Conservation (phyloP, 2,888 invertebrate genomes). For the Galerucella calmariensis region DNA sequence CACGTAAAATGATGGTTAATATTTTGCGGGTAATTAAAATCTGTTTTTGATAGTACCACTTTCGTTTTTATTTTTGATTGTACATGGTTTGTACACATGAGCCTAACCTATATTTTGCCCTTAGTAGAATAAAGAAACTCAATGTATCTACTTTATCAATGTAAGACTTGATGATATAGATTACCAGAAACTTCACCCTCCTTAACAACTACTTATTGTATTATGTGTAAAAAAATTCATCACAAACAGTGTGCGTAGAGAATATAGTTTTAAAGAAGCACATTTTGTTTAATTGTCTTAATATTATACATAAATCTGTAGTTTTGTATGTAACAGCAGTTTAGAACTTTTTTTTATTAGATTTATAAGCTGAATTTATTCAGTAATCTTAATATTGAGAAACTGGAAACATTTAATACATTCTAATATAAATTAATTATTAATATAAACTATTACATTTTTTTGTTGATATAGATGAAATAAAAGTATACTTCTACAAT, state of each 20-base stretch:
- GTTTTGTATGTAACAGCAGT: slow-evolving; percentile 34
- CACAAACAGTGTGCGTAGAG: slow-evolving; percentile 47
- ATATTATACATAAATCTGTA: slow-evolving; percentile 30
- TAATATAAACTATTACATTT: no score
- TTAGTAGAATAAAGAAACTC: neutral
- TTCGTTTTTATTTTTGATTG: neutral
- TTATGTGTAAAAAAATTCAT: slow-evolving; percentile 42
- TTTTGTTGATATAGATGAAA: no score
- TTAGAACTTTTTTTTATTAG: slow-evolving; percentile 28
- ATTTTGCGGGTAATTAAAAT: neutral
- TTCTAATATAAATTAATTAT: neutral
- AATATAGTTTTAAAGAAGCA: slow-evolving; percentile 41
- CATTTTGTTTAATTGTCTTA: slow-evolving; percentile 20
- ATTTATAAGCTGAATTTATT: slow-evolving; percentile 21
- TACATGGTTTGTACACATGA: neutral
- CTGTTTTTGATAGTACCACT: neutral
- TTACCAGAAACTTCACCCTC: slow-evolving; percentile 20
- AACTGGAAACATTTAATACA: slow-evolving; percentile 19
- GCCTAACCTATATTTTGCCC: neutral
- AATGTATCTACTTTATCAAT: neutral
- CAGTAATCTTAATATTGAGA: slow-evolving; percentile 22
- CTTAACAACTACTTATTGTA: slow-evolving; percentile 33
- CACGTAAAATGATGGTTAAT: neutral
- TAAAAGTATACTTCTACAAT: no score
- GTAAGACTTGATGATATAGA: neutral